Conservation (phyloP, 2,888 invertebrate genomes). For the Trissonchulus sp. region DNA sequence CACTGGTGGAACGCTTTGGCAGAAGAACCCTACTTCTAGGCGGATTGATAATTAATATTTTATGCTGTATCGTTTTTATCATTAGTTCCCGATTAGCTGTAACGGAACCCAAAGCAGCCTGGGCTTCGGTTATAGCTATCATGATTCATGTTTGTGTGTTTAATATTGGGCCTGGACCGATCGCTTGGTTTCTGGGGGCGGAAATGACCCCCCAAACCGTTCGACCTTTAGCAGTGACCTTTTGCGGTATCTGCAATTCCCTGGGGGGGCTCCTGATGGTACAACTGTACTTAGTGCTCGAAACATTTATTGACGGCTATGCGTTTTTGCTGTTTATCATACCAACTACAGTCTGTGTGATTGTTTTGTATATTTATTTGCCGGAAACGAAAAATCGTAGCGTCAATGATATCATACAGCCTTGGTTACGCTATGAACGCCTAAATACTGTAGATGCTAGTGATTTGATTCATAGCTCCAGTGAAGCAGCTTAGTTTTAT, state of each 20-base stretch:
- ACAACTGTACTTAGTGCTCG: not conserved
- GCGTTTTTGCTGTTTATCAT: conserved; percentile 24
- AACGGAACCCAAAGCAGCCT: not conserved
- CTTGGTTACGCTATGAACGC: too few relatives aligned
- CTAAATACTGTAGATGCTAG: too few relatives aligned
- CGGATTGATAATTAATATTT: not conserved
- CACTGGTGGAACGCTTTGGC: conserved; percentile 28
- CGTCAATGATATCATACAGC: conserved; percentile 74
- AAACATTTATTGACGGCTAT: conserved; percentile 13
- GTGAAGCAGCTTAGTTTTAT: too few relatives aligned
- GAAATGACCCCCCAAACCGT: conserved; percentile 29
- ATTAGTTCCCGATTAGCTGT: not conserved
- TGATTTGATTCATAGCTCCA: too few relatives aligned
- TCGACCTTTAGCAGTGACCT: conserved; percentile 14
- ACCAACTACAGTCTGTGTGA: not conserved
- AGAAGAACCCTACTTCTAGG: conserved; percentile 13
- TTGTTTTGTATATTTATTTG: conserved; percentile 62
- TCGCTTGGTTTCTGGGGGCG: conserved; percentile 29
- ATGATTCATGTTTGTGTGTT: conserved; percentile 29
- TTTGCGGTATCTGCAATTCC: conserved; percentile 19
- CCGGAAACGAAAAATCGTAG: conserved; percentile 95
- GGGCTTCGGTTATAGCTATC: conserved; percentile 11
- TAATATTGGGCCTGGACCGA: conserved; percentile 31
- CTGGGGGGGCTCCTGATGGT: not conserved
- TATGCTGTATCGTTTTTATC: conserved; percentile 21